Evolutionary conservation across 2,113 vertebrate species (phyloP).

Genomic region (Promerops cafer): DNA sequence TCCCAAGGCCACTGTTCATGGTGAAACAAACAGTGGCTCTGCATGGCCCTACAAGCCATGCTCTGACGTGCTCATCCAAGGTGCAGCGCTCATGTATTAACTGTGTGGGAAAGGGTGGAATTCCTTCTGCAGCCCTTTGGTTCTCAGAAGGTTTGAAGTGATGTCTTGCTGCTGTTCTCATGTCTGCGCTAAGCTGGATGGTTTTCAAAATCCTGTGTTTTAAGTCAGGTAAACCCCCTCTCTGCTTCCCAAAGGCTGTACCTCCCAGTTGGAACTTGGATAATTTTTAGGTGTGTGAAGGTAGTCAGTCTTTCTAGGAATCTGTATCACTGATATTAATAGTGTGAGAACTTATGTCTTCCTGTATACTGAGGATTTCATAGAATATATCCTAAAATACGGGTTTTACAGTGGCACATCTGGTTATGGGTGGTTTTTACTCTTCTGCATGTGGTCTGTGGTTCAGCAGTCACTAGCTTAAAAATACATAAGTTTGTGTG

Average conservation of each 20-base stretch:
- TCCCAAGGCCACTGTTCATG: background rate
- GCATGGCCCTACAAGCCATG: background rate
- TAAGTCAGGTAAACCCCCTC: background rate
- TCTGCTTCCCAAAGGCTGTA: background rate
- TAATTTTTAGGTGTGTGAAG: background rate
- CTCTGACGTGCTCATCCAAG: background rate
- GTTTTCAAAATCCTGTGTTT: background rate
- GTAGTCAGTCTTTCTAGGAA: constrained; percentile 18
- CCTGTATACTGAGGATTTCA: background rate
- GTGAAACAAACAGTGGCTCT: background rate
- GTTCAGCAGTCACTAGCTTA: constrained; percentile 24
- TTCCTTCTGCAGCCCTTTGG: background rate
- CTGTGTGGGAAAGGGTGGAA: background rate
- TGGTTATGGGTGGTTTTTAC: constrained; percentile 34
- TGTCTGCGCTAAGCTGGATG: background rate
- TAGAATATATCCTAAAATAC: background rate
- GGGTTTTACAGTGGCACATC: constrained; percentile 33
- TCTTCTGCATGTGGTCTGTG: constrained; percentile 45
- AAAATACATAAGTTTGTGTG: background rate
- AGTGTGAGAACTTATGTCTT: background rate
- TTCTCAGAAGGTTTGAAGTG: background rate
- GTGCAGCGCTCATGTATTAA: background rate
- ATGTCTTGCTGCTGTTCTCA: background rate
- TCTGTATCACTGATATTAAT: background rate
- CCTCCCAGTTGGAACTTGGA: background rate